Base-by-base conservation (phyloP, 2,797 vertebrate species). In the Xenopus petersii region DNA sequence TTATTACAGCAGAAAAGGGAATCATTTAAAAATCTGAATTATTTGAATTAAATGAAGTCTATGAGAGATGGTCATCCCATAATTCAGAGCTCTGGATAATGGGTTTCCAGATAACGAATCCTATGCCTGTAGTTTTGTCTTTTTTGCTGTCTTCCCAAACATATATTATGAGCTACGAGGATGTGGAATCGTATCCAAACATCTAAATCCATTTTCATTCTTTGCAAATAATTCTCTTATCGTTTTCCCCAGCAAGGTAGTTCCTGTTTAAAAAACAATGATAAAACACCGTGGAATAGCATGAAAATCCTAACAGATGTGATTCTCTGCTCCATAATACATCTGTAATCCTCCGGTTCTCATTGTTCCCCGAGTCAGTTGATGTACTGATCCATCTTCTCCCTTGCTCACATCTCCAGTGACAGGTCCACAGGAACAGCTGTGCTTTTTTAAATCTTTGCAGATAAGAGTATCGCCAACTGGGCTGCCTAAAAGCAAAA, bases 271-370 rank as follows among this genome's bases (percentile, higher is more conserved):
- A 77, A 51, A 51, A 15, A 30, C 2, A 26, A 72, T 67, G 75
- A 72, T 51, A 66, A 51, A 63, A 55, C 21, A 16, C 46, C 47
- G 46, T 21, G 30, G 61, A 64, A 42, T 33, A 58, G 64, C 75
- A 77, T 78, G 66, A 78, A 30, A 78, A 78, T 73, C 51, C 15
- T 56, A 73, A 73, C 75, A 78, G 75, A 78, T 78, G 75, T 59
- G 66, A 16, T 36, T 60, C 73, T 68, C 49, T 13, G 56, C 72
- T 63, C 71, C 6, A 6, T 42, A 42, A 63, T 73, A 64, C 58
- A 68, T 5, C 10, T 59, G 12, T 73, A 78, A 78, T 78, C 71
- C 70, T 62, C 65, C 49, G 70, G 70, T 59, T 73, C 63, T 73
- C 65, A 21, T 47, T 62, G 58, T 56, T 54, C 63, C 59, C 65